Percentiles rank a stretch among this genome's conserved stretches.
Conservation (phyloP, 2,888 invertebrate species). For the Scelioninae gen. 2 region DNA sequence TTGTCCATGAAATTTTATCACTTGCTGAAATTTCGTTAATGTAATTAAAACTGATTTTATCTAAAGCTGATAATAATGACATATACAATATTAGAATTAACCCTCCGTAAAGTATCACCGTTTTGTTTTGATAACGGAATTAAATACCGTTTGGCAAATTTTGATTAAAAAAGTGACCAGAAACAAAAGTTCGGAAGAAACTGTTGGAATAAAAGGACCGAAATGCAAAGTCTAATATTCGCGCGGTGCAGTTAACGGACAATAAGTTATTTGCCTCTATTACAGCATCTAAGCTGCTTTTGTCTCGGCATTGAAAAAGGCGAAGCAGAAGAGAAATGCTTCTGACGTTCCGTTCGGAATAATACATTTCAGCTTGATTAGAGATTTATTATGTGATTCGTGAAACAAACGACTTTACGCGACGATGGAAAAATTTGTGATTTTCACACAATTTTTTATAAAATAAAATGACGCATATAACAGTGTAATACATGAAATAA, state of each 20-base stretch:
- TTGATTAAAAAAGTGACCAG: neutral
- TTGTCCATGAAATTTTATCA: too few relatives aligned
- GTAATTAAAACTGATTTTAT: too few relatives aligned
- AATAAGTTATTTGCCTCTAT: slow-evolving; percentile 29
- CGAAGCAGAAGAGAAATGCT: slow-evolving; percentile 23
- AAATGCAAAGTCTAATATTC: slow-evolving; percentile 11
- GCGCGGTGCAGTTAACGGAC: slow-evolving; percentile 6
- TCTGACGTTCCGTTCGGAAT: slow-evolving; percentile 12
- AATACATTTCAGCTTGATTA: slow-evolving; percentile 15
- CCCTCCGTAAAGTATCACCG: too few relatives aligned
- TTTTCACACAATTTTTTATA: too few relatives aligned
- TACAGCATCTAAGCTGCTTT: slow-evolving; percentile 1
- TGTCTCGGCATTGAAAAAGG: slow-evolving; percentile 31
- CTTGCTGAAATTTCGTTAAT: too few relatives aligned
- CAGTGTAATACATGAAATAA: too few relatives aligned
- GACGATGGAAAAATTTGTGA: slow-evolving; percentile 4
- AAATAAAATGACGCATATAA: too few relatives aligned
- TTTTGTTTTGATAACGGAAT: too few relatives aligned
- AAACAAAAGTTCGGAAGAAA: neutral
- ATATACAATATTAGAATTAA: too few relatives aligned
- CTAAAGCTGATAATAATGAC: too few relatives aligned
- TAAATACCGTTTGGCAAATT: neutral
- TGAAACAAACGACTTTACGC: slow-evolving; percentile 11
- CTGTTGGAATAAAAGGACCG: neutral
- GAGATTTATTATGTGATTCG: slow-evolving; percentile 12